Evolutionary conservation across 2,113 vertebrate genomes (phyloP).

Genomic region (Spheniscus mendiculus): DNA sequence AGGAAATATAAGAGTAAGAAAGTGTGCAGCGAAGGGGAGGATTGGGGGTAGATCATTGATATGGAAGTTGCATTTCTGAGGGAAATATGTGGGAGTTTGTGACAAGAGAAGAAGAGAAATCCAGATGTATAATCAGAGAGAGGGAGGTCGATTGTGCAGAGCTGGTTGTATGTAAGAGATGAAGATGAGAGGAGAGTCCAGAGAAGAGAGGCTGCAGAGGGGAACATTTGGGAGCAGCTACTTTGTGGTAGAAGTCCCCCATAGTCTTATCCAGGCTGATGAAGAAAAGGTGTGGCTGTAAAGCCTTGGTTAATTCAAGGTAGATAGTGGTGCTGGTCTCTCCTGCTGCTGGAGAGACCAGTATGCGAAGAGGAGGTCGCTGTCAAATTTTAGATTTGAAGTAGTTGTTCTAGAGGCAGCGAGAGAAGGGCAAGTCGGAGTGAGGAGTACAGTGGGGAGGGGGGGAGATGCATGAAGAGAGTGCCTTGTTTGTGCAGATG

Average conservation of each 20-base stretch:
- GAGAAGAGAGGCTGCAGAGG: neutral
- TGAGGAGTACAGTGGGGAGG: neutral
- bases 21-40: neutral
- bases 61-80: neutral
- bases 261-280: neutral
- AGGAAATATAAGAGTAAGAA: neutral
- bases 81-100: neutral
- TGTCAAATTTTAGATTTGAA: neutral
- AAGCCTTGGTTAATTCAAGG: neutral
- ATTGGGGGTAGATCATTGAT: neutral
- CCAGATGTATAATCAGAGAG: neutral
- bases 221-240: neutral
- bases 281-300: neutral
- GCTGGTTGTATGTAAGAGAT: neutral
- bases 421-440: neutral
- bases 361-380: fast-evolving
- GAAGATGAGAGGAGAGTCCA: fast-evolving
- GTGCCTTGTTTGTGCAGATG: too few relatives aligned
- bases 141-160: neutral
- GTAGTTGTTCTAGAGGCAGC: neutral
- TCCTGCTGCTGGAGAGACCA: neutral
- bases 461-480: neutral
- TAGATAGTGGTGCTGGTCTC: neutral
- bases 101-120: neutral
- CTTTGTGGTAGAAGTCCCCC: neutral